A percentile compares a stretch with the other conserved stretches of the same genome.
These are phyloP conservation scores for Rhyacophila evoluta DNA, from an alignment of 2,888 invertebrate species.

Conservation along the genomic window DNA sequence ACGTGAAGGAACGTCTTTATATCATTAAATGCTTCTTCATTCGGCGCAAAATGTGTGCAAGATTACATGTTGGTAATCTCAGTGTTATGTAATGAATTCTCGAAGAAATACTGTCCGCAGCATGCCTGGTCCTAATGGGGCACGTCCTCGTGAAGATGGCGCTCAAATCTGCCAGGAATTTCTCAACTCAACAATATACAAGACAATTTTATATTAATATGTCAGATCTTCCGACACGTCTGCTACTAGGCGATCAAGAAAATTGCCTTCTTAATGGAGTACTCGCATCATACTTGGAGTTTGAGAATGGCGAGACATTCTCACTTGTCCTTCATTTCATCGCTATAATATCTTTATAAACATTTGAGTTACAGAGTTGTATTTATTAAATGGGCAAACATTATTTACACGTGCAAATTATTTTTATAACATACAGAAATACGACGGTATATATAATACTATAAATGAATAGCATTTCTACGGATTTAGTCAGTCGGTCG, in stretches of 20 bases:
- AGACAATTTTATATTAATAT: not conserved
- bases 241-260: not conserved
- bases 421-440: too few relatives aligned
- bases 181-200: not conserved
- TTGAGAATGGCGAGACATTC: not conserved
- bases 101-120: not conserved
- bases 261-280: not conserved
- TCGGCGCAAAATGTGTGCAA: too few relatives aligned
- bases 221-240: not conserved
- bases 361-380: too few relatives aligned
- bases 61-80: not conserved
- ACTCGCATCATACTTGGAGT: not conserved
- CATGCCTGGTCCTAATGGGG: not conserved
- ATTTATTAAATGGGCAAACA: too few relatives aligned
- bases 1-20: too few relatives aligned
- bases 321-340: too few relatives aligned
- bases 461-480: too few relatives aligned
- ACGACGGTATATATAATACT: too few relatives aligned
- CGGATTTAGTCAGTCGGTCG: too few relatives aligned
- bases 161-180: not conserved
- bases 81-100: not conserved
- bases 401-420: too few relatives aligned
- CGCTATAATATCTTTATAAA: too few relatives aligned
- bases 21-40: too few relatives aligned
- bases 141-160: not conserved